Conservation (phyloP, 2,888 invertebrate genomes). For the Caenorhabditis doughertyi region DNA sequence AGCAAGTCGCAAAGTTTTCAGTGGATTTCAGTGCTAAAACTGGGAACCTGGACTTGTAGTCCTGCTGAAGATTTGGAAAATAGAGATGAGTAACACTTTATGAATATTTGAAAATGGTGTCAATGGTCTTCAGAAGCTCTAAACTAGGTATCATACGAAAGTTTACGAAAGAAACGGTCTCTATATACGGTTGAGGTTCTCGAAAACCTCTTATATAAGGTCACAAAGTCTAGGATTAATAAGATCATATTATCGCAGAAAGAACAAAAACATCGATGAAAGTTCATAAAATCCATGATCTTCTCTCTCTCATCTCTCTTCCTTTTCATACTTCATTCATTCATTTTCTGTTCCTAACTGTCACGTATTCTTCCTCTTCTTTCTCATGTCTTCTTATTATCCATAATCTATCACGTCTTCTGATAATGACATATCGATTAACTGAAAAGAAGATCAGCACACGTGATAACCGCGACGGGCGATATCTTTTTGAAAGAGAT, state of each 20-base stretch:
- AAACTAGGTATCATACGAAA: too few species aligned
- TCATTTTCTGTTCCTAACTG: not conserved
- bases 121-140: too few species aligned
- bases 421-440: not conserved
- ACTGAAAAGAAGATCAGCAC: slow-evolving; percentile 5
- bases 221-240: not conserved
- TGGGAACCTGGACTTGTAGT: too few species aligned
- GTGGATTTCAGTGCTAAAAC: too few species aligned
- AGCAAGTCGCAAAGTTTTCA: too few species aligned
- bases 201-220: too few species aligned
- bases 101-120: too few species aligned
- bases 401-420: not conserved
- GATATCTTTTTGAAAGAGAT: not conserved
- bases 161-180: too few species aligned
- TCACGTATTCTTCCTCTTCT: not conserved
- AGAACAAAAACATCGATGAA: not conserved
- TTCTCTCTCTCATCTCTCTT: not conserved
- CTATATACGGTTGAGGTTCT: too few species aligned
- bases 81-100: too few species aligned
- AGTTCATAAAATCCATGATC: not conserved
- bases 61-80: too few species aligned
- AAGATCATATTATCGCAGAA: too few species aligned
- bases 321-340: not conserved
- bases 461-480: not conserved
- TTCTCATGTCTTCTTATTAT: not conserved